A percentile compares a stretch with the other conserved stretches of the same genome.
These are phyloP conservation scores for Acipenser oxyrinchus DNA, from an alignment of 2,797 vertebrate species.

Conservation along the genomic window DNA sequence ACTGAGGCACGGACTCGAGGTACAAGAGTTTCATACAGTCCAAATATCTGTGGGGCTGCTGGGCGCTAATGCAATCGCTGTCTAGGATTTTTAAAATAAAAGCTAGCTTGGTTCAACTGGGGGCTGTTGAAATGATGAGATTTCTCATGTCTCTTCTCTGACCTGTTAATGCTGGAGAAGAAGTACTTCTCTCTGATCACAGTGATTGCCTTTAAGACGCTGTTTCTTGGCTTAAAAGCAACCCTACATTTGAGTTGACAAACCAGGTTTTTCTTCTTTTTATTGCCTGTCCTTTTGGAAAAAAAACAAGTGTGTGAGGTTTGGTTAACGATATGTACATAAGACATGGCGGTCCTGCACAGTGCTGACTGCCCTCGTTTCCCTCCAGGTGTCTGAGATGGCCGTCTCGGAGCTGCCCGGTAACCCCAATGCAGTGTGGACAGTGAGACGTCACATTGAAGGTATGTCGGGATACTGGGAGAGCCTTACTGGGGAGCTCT, in stretches of 20 bases:
- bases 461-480: conserved; percentile 51
- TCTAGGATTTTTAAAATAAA: too few species aligned
- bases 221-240: too few species aligned
- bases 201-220: not conserved
- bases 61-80: not conserved
- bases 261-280: too few species aligned
- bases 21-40: conserved; percentile 35
- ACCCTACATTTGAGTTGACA: not conserved
- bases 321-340: not conserved
- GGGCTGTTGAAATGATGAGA: conserved; percentile 36
- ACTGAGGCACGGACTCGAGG: conserved; percentile 91
- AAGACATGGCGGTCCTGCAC: not conserved
- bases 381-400: conserved; percentile 91
- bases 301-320: too few species aligned
- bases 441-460: conserved; percentile 91
- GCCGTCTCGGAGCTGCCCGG: conserved; percentile 95
- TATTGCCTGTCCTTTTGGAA: too few species aligned
- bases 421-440: conserved; percentile 99
- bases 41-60: not conserved
- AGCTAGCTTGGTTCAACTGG: not conserved
- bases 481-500: too few species aligned
- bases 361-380: not conserved
- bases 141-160: conserved; percentile 48
- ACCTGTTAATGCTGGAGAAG: conserved; percentile 35
- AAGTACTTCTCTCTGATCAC: conserved; percentile 29